Evolutionary conservation across 2,888 invertebrate species (phyloP).

Genomic region (Galerucella nymphaeae): DNA sequence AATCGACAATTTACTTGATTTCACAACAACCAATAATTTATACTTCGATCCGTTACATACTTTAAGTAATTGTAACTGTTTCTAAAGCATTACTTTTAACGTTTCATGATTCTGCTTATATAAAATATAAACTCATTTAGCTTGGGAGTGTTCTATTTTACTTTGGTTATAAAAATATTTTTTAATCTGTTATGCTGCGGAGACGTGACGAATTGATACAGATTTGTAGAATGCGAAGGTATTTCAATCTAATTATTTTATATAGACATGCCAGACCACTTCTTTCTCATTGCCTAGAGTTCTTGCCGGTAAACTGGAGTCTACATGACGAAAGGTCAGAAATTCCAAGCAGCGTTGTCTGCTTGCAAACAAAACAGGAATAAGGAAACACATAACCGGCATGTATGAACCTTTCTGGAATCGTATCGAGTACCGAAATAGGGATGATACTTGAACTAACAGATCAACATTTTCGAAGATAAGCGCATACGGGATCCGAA

Average conservation of each 20-base stretch:
- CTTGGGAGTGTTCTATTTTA: constrained; percentile 15
- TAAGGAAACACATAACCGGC: not conserved
- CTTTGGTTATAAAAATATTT: constrained; percentile 15
- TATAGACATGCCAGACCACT: constrained; percentile 24
- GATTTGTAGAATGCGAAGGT: constrained; percentile 27
- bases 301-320: constrained; percentile 16
- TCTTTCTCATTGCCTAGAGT: constrained; percentile 24
- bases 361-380: not conserved
- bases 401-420: too few relatives aligned
- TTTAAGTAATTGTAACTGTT: constrained; percentile 6
- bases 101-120: not conserved
- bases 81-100: not conserved
- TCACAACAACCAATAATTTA: not conserved
- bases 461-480: too few relatives aligned
- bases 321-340: constrained; percentile 5
- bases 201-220: constrained; percentile 34
- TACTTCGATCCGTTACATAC: not conserved
- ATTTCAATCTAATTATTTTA: constrained; percentile 32
- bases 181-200: constrained; percentile 20
- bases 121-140: not conserved
- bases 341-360: not conserved
- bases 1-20: not conserved
- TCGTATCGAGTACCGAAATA: too few relatives aligned
- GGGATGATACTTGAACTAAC: too few relatives aligned
- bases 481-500: too few relatives aligned